These are phyloP conservation scores for Epirrhoe alternata DNA, from an alignment of 2,888 invertebrate species.

Conservation along the genomic window DNA sequence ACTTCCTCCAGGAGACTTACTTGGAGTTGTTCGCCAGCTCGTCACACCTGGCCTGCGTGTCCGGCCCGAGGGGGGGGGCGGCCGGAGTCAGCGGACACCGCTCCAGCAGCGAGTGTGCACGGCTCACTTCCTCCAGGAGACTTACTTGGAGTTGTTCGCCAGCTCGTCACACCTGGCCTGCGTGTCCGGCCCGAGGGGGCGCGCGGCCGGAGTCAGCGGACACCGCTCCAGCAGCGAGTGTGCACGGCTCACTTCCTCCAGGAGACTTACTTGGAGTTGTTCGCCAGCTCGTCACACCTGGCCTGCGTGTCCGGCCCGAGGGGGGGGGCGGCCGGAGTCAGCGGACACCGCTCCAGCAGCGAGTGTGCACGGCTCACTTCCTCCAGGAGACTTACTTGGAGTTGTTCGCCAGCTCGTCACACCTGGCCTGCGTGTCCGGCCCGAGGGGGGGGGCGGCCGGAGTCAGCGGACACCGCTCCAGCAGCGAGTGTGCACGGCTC, in stretches of 20 bases:
- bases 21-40: slow-evolving; percentile 57
- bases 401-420: slow-evolving; percentile 55
- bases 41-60: slow-evolving; percentile 48
- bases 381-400: slow-evolving; percentile 53
- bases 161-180: slow-evolving; percentile 53
- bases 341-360: slow-evolving; percentile 46
- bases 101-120: slow-evolving; percentile 44
- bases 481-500: slow-evolving; percentile 36
- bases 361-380: slow-evolving; percentile 41
- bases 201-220: slow-evolving; percentile 47
- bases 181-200: slow-evolving; percentile 43
- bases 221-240: slow-evolving; percentile 47
- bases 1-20: slow-evolving; percentile 49
- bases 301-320: slow-evolving; percentile 46
- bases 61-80: slow-evolving; percentile 38
- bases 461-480: slow-evolving; percentile 49
- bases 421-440: slow-evolving; percentile 44
- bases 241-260: slow-evolving; percentile 46
- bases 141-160: slow-evolving; percentile 51
- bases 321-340: slow-evolving; percentile 46
- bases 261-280: slow-evolving; percentile 52
- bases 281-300: slow-evolving; percentile 53
- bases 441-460: slow-evolving; percentile 45
- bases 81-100: slow-evolving; percentile 50
- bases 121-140: slow-evolving; percentile 48